phyloP scores from a whole-genome alignment of 2,113 vertebrate species.

The Anoura caudifer region DNA sequence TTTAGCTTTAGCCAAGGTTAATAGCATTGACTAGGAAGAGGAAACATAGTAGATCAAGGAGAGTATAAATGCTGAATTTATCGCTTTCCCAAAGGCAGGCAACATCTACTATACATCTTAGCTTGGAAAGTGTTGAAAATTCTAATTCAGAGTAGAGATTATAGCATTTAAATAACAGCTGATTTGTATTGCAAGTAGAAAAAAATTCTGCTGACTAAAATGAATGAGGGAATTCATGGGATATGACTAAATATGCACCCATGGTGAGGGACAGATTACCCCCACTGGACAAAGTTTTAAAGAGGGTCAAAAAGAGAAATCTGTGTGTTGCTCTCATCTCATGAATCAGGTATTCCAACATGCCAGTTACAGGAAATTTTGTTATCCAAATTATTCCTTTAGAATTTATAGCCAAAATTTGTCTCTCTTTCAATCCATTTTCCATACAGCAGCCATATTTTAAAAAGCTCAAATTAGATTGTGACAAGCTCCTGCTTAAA shows the following conservation, averaged over 20 bases:
- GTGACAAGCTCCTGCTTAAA: neutral
- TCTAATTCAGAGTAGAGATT: neutral
- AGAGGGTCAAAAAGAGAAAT: neutral
- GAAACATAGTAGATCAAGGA: neutral
- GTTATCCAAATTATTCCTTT: neutral
- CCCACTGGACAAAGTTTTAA: neutral
- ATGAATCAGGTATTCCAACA: neutral
- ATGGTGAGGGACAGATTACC: neutral
- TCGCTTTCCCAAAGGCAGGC: neutral
- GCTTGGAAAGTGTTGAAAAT: neutral
- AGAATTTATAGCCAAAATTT: neutral
- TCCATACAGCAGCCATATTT: neutral
- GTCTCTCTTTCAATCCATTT: neutral
- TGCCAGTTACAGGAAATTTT: neutral
- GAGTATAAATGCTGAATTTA: neutral
- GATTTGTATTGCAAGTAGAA: neutral
- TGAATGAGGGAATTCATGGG: neutral
- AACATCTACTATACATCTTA: neutral
- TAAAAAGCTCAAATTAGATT: constrained; percentile 3
- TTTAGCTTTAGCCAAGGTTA: neutral
- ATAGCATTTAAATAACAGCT: neutral
- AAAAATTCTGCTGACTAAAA: neutral
- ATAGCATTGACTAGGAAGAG: neutral
- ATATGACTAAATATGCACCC: neutral
- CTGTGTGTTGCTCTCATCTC: neutral